Evolutionary conservation across 2,888 invertebrate genomes (phyloP), one percentile per base, ranked within the genome.

Genomic region (Bugulina stolonifera): DNA sequence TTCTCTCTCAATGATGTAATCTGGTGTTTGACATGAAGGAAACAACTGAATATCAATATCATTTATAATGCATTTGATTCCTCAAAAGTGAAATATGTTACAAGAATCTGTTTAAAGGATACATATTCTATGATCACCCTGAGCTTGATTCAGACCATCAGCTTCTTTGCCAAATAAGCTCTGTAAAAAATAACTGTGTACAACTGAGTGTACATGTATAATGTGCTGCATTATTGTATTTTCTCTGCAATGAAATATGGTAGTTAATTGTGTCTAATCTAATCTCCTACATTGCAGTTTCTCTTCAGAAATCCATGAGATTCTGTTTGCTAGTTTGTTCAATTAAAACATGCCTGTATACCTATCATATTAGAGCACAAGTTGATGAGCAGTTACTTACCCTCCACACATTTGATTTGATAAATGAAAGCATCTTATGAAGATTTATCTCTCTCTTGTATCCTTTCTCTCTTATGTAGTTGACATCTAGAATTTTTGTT

Each of bases 1-100:
- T 81, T 99, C 98, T 80, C 95, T 95, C 84, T 99, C 99, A 83
- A 99, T 98, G 57, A 99, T 92, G 81, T 98, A 98, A 86, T 98
- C 87, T 87, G 76, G 58, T 22, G 3, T 35, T 5, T 18, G 57
- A 57, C 18, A 43, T 43, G 5, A 43, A 43, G 18, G 43, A 43
- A 43, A 43, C 43, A 5, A 43, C 5, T 10, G 43, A 43, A 43
- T n/a, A n/a, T n/a, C n/a, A n/a, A n/a, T n/a, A n/a, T n/a, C n/a
- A n/a, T n/a, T n/a, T n/a, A n/a, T n/a, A n/a, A n/a, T n/a, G n/a
- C n/a, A n/a, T n/a, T n/a, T 10, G 10, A 57, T 10, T n/a, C 25
- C 71, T 35, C 52, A 52, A 14, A 14, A 14, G 10, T 14, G 52
- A 52, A 52, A 10, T 52, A 14, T 52, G 52, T 10, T 52, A 52